Evolutionary conservation across 2,113 vertebrate species (phyloP).

Genomic region (Patagioenas fasciata): DNA sequence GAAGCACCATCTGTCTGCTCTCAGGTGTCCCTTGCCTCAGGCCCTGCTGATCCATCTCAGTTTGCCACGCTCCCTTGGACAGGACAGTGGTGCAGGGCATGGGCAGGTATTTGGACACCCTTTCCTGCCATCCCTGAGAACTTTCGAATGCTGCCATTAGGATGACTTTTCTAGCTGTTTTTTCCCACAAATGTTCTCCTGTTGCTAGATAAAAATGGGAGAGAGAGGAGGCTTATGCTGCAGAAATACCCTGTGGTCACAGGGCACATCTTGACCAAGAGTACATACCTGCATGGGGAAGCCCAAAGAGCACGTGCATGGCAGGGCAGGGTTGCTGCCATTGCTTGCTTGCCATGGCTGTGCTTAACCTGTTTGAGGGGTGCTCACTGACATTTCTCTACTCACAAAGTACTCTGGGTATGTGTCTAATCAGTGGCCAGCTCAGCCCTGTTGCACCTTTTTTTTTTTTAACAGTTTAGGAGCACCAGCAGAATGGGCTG

Average conservation of each 20-base stretch:
- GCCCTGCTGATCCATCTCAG: background rate
- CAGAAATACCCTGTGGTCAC: background rate
- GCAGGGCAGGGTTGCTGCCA: background rate
- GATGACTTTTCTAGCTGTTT: background rate
- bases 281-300: fast-evolving
- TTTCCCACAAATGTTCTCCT: background rate
- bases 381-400: background rate
- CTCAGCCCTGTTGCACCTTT: background rate
- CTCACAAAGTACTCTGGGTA: background rate
- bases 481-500: background rate
- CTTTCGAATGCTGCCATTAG: background rate
- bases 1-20: background rate
- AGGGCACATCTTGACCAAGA: background rate
- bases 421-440: background rate
- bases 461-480: background rate
- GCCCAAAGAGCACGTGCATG: background rate
- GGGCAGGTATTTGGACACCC: background rate
- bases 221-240: background rate
- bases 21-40: fast-evolving
- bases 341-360: background rate
- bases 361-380: background rate
- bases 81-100: fast-evolving
- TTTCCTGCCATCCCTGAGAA: fast-evolving
- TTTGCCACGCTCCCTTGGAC: background rate
- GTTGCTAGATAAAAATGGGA: background rate